Percentiles rank a stretch among this genome's conserved stretches.
phyloP scores from a whole-genome alignment of 2,113 vertebrate species.

The Pachycephala philippinensis region DNA sequence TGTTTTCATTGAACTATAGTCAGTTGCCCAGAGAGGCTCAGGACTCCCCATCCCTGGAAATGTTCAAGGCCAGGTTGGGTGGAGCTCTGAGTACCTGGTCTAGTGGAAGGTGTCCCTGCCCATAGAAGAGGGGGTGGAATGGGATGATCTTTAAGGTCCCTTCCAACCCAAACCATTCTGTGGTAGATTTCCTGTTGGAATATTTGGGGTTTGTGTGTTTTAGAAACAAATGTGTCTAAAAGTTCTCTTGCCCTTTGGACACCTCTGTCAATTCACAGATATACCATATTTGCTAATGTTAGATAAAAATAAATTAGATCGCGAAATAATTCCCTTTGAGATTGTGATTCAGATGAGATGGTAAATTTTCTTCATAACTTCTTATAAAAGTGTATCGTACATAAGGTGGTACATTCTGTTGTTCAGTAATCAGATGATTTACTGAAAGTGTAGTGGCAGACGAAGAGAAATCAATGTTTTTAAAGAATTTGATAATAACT shows the following conservation, averaged over 20 bases:
- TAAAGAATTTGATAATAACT: background rate
- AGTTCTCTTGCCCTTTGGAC: background rate
- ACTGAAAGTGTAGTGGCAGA: background rate
- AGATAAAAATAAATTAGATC: background rate
- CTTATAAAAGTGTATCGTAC: background rate
- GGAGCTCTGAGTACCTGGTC: background rate
- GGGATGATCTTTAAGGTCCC: background rate
- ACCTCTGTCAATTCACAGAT: background rate
- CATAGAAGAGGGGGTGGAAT: background rate
- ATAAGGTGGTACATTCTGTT: background rate
- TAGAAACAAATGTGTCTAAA: background rate
- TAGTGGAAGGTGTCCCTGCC: background rate
- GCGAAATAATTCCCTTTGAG: background rate
- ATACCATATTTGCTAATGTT: background rate
- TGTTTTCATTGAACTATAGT: background rate
- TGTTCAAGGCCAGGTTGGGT: background rate
- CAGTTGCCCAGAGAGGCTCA: background rate
- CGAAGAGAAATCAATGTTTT: background rate
- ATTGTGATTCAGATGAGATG: background rate
- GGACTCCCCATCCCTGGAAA: background rate
- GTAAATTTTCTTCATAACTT: background rate
- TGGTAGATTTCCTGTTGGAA: background rate
- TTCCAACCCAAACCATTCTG: background rate
- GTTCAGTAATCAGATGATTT: background rate
- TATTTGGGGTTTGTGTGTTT: background rate